phyloP scores from a whole-genome alignment of 2,113 vertebrate species.

The Psittacus erithacus region DNA sequence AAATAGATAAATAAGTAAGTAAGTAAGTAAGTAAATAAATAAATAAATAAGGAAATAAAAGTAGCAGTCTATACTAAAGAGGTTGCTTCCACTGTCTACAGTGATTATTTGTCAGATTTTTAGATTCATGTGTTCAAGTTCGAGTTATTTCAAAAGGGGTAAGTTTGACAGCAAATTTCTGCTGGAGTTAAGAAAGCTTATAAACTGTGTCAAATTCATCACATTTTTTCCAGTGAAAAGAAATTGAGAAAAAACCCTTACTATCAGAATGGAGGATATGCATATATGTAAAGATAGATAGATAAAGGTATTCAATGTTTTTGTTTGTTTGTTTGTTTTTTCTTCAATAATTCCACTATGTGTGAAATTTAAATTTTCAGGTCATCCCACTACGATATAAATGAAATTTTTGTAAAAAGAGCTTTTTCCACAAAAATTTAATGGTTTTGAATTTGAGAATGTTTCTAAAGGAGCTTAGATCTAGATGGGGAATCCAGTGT shows the following conservation, averaged over 20 bases:
- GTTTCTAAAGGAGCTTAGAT: background rate
- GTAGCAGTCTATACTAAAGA: background rate
- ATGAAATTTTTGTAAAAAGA: background rate
- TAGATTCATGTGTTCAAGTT: background rate
- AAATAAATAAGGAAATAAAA: background rate
- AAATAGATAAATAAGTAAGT: background rate
- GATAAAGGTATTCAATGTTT: background rate
- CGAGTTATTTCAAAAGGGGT: background rate
- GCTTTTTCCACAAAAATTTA: background rate
- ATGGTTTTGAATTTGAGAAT: background rate
- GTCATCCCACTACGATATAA: background rate
- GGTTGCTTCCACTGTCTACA: background rate
- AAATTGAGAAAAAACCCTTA: fast-evolving
- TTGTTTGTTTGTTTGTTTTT: background rate
- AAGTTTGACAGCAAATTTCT: background rate
- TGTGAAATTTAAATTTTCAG: background rate
- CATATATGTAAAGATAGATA: background rate
- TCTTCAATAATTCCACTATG: background rate
- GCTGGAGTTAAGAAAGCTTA: background rate
- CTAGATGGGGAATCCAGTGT: background rate
- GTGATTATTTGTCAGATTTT: background rate
- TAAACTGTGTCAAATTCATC: background rate
- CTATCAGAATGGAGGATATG: background rate
- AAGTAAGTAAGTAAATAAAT: no score
- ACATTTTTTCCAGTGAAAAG: background rate